Conservation (phyloP, 2,888 invertebrate genomes). For the Tiphia femorata region DNA sequence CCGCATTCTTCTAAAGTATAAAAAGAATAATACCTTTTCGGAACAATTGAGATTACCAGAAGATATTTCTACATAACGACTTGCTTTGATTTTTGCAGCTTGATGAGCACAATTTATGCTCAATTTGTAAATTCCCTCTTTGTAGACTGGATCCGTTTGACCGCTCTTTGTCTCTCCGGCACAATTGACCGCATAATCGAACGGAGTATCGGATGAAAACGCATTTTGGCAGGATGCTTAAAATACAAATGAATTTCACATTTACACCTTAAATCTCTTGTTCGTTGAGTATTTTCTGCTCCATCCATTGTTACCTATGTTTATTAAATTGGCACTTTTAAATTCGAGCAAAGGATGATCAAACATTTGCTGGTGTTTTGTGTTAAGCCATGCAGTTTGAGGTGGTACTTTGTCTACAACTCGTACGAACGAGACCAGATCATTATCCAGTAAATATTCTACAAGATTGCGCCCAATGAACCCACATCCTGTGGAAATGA, state of each 20-base stretch:
- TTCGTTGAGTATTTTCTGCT: background rate
- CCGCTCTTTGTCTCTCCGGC: constrained; percentile 92
- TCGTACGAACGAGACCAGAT: constrained; percentile 80
- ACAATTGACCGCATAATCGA: constrained; percentile 89
- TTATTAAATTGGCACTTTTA: constrained; percentile 92
- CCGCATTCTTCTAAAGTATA: too few species aligned
- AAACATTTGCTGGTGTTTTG: constrained; percentile 79
- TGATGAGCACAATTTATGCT: constrained; percentile 86
- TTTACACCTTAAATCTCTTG: background rate
- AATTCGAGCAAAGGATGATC: constrained; percentile 85
- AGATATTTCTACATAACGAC: constrained; percentile 86
- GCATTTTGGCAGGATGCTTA: constrained; percentile 86
- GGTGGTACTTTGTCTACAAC: constrained; percentile 95
- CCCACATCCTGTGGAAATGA: constrained; percentile 89
- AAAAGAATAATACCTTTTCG: constrained; percentile 76
- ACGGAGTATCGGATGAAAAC: constrained; percentile 75
- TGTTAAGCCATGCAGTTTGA: constrained; percentile 90
- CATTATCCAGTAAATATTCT: constrained; percentile 82
- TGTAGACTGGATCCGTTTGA: constrained; percentile 90
- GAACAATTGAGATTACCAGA: constrained; percentile 83
- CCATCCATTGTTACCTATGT: constrained; percentile 75
- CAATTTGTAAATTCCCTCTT: constrained; percentile 88
- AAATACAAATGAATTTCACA: constrained; percentile 37
- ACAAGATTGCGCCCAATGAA: constrained; percentile 93
- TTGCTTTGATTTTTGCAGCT: constrained; percentile 78